Conservation (phyloP, 2,888 invertebrate genomes). For the Blomia tropicalis region DNA sequence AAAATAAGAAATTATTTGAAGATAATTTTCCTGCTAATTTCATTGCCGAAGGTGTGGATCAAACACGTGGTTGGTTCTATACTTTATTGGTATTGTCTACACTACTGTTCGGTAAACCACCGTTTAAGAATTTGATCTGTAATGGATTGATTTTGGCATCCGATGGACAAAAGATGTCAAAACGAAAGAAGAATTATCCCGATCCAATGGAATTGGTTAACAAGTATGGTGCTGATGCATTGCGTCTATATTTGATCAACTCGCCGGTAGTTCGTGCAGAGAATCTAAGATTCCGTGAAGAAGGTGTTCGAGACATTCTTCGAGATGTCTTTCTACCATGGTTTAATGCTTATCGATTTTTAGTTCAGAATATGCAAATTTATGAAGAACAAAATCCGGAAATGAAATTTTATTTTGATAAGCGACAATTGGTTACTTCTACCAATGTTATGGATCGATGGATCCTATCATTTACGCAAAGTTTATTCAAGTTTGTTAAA, state of each 20-base stretch:
- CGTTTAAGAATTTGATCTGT: constrained; percentile 91
- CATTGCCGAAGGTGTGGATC: constrained; percentile 97
- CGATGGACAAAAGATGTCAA: constrained; percentile 99
- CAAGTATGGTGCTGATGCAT: constrained; percentile 91
- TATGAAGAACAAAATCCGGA: constrained; percentile 42
- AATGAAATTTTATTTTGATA: constrained; percentile 21
- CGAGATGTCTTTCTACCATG: constrained; percentile 96
- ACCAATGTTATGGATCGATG: constrained; percentile 86
- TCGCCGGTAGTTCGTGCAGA: constrained; percentile 96
- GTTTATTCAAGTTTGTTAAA: constrained; percentile 66
- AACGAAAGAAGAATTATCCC: constrained; percentile 94
- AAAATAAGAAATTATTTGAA: constrained; percentile 69
- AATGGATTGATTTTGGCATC: constrained; percentile 88
- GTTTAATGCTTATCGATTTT: constrained; percentile 58
- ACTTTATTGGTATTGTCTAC: constrained; percentile 93
- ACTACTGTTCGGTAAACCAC: constrained; percentile 81
- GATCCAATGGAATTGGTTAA: constrained; percentile 72
- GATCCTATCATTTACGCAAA: constrained; percentile 92
- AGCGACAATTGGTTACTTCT: constrained; percentile 29
- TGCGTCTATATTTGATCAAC: constrained; percentile 79
- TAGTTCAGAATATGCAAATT: constrained; percentile 78
- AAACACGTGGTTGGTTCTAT: constrained; percentile 97
- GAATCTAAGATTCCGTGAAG: constrained; percentile 86
- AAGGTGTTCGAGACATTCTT: constrained; percentile 83
- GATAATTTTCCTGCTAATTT: constrained; percentile 93